These are phyloP conservation scores for Trimorus sp. DNA, from an alignment of 2,888 invertebrate genomes.

Conservation along the genomic window DNA sequence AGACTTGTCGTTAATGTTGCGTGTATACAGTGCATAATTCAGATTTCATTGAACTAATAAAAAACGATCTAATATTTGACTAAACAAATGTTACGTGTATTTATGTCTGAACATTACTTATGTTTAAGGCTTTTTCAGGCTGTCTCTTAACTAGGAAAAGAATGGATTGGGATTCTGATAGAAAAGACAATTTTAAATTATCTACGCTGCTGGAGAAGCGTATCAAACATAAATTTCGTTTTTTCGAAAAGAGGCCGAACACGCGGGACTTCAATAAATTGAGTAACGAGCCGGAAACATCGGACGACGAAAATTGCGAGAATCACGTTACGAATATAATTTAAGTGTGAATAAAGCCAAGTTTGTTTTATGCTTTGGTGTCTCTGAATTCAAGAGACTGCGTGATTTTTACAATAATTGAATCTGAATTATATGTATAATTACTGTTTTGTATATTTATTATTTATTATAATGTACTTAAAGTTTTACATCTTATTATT, in stretches of 20 bases:
- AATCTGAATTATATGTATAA: too few relatives aligned
- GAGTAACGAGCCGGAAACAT: slow-evolving; percentile 79
- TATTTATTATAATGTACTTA: too few relatives aligned
- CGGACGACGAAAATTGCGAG: slow-evolving; percentile 78
- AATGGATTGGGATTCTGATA: slow-evolving; percentile 76
- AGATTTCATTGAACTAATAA: too few relatives aligned
- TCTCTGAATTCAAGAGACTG: too few relatives aligned
- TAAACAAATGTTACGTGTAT: not conserved
- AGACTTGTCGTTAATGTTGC: too few relatives aligned
- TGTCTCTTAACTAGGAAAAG: slow-evolving; percentile 77
- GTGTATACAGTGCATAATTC: too few relatives aligned
- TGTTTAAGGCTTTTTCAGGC: slow-evolving; percentile 70
- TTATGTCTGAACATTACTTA: slow-evolving; percentile 31
- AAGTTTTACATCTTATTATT: too few relatives aligned
- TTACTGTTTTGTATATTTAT: too few relatives aligned
- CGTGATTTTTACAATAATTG: too few relatives aligned
- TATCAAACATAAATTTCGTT: slow-evolving; percentile 83
- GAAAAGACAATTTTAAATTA: slow-evolving; percentile 84
- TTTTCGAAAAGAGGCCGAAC: slow-evolving; percentile 78
- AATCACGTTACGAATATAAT: slow-evolving; percentile 74
- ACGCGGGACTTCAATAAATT: slow-evolving; percentile 79
- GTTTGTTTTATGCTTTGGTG: not conserved
- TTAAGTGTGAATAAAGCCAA: slow-evolving; percentile 50
- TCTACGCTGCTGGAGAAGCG: slow-evolving; percentile 85
- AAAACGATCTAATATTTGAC: too few relatives aligned